Conservation (phyloP, 2,888 invertebrate species). For the Hesperia comma region DNA sequence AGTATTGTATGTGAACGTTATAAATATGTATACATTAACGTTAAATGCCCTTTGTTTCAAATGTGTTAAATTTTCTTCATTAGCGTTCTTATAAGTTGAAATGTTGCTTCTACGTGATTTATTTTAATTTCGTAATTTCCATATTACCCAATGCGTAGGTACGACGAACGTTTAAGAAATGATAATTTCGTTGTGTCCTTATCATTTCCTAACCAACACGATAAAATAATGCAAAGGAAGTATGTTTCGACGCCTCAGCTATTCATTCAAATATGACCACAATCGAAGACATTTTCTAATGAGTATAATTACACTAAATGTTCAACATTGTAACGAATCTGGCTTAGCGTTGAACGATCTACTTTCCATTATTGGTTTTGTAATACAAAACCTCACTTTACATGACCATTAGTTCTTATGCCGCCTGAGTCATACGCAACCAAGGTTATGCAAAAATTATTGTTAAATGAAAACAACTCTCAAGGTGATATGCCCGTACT, state of each 20-base stretch:
- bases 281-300: constrained; percentile 5
- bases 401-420: constrained; percentile 49
- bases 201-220: constrained; percentile 53
- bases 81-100: neutral
- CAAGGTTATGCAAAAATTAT: constrained; percentile 56
- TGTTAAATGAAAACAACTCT: constrained; percentile 48
- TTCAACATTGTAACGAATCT: constrained; percentile 14
- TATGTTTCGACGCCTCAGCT: constrained; percentile 37
- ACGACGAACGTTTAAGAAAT: constrained; percentile 33
- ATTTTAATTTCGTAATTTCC: constrained; percentile 28
- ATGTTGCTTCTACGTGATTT: constrained; percentile 29
- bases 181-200: constrained; percentile 54
- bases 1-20: neutral
- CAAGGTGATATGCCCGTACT: constrained; percentile 47
- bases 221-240: constrained; percentile 52
- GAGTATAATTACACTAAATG: constrained; percentile 7
- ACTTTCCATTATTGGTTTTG: constrained; percentile 46
- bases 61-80: neutral
- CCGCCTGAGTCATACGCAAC: constrained; percentile 49
- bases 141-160: constrained; percentile 13
- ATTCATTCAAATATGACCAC: neutral
- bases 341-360: constrained; percentile 22
- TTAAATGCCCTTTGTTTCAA: neutral
- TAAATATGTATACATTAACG: neutral
- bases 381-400: constrained; percentile 46